Conservation (phyloP, 2,797 vertebrate species). For the Tinamus major region DNA sequence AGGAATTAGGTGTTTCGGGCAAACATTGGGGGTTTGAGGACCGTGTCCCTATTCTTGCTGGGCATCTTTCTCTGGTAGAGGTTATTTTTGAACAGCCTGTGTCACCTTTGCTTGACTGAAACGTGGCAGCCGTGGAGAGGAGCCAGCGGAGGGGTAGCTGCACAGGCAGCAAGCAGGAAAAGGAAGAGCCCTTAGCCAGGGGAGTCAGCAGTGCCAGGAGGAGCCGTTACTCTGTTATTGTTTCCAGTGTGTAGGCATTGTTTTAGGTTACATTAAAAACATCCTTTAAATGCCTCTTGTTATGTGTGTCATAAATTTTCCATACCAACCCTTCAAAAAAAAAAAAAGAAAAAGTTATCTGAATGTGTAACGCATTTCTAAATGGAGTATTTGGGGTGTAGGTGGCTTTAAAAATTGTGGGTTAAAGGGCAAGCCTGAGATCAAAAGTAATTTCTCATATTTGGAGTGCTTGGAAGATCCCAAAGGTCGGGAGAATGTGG, state of each 20-base stretch:
- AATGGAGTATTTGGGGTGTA: neutral
- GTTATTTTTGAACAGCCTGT: conserved; percentile 2
- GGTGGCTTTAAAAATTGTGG: neutral
- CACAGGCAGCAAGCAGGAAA: conserved; percentile 82
- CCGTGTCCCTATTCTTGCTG: neutral
- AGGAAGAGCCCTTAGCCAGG: conserved; percentile 52
- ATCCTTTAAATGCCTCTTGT: conserved; percentile 60
- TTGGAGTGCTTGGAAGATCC: neutral
- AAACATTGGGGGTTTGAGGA: neutral
- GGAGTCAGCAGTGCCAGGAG: conserved; percentile 47
- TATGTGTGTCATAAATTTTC: conserved; percentile 48
- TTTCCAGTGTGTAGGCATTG: conserved; percentile 64
- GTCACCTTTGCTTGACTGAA: conserved; percentile 42
- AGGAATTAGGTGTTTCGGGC: neutral
- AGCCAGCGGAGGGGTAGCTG: conserved; percentile 79
- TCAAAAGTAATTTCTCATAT: neutral
- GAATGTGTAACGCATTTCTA: rapidly evolving
- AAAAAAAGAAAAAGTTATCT: conserved; percentile 9
- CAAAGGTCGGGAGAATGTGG: neutral
- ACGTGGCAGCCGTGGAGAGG: conserved; percentile 75
- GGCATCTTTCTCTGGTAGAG: neutral
- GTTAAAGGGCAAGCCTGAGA: neutral
- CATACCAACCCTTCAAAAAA: conserved; percentile 5
- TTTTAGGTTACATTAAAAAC: conserved; percentile 68
- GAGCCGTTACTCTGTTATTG: conserved; percentile 67